Evolutionary conservation across 2,888 invertebrate genomes (phyloP), one percentile per base, ranked within the genome.

Genomic region (Alitta virens): DNA sequence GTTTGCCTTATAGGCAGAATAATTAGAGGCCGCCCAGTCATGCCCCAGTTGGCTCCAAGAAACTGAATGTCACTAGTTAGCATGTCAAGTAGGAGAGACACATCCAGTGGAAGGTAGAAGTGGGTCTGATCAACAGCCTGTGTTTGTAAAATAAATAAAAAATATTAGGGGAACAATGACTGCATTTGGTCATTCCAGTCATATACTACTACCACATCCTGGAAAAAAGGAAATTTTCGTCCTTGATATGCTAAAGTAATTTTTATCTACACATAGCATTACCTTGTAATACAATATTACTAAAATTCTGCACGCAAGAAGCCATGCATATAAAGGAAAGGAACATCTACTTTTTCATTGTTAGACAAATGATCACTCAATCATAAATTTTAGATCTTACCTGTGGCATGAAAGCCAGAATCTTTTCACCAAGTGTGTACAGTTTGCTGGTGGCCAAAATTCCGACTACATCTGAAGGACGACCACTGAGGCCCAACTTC

Each of bases 351-450:
- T n/a, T n/a, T n/a, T n/a, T n/a, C n/a, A n/a, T n/a, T n/a, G n/a
- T n/a, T n/a, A n/a, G n/a, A n/a, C n/a, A n/a, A n/a, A n/a, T n/a
- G n/a, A n/a, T n/a, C n/a, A n/a, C n/a, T n/a, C n/a, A n/a, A n/a
- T n/a, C n/a, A n/a, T n/a, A 25, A 16, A 50, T 24, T 16, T 27
- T 26, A 27, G 12, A 23, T 21, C 81, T 84, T 84, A 97, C 97
- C 91, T 99, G 97, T 50, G 99, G 99, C 3, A 97, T 97, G 82
- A 99, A 99, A 0, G 96, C 97, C 83, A 98, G 94, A 76, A 97
- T 94, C 79, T 91, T 89, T 82, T 97, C 94, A 75, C 76, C 74
- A 2, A 99, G 85, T 1, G 94, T 92, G 83, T 99, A 99, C 67
- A 99, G 85, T 85, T 98, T 97, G 83, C 97, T 98, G 42, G 99